These are phyloP conservation scores for Phthorimaea operculella DNA, from an alignment of 1,140 invertebrate species.

Conservation along the genomic window DNA sequence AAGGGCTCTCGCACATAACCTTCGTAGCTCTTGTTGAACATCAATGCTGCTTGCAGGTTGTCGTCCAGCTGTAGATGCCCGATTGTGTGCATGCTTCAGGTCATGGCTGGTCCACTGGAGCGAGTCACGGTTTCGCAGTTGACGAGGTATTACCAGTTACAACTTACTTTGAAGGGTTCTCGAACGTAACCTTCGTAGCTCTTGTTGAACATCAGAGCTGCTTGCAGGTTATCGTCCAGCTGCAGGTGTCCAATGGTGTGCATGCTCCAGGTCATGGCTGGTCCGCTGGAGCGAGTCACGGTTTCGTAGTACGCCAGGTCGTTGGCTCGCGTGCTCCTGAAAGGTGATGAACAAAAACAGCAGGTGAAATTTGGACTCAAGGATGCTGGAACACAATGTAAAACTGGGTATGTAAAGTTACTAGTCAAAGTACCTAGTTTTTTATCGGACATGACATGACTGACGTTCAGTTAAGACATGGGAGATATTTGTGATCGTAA, in stretches of 20 bases:
- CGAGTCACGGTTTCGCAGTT: constrained; percentile 50
- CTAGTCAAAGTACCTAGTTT: too few species aligned
- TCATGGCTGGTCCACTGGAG: constrained; percentile 68
- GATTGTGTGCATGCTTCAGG: constrained; percentile 70
- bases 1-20: constrained; percentile 70
- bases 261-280: constrained; percentile 72
- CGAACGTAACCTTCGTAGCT: constrained; percentile 67
- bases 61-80: constrained; percentile 58
- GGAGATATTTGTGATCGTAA: too few species aligned
- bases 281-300: constrained; percentile 63
- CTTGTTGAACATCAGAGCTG: constrained; percentile 58
- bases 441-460: too few species aligned
- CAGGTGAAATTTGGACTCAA: neutral
- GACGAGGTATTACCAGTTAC: too few species aligned
- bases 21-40: constrained; percentile 66
- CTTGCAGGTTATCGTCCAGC: constrained; percentile 40
- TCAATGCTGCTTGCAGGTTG: constrained; percentile 36
- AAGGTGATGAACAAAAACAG: constrained; percentile 6
- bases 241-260: constrained; percentile 65
- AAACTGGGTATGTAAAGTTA: too few species aligned
- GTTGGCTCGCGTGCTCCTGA: constrained; percentile 63
- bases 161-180: constrained; percentile 64
- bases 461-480: too few species aligned
- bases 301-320: constrained; percentile 67
- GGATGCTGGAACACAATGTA: too few species aligned